phyloP scores from a whole-genome alignment of 2,888 invertebrate species.

The Atethmia centrago region DNA sequence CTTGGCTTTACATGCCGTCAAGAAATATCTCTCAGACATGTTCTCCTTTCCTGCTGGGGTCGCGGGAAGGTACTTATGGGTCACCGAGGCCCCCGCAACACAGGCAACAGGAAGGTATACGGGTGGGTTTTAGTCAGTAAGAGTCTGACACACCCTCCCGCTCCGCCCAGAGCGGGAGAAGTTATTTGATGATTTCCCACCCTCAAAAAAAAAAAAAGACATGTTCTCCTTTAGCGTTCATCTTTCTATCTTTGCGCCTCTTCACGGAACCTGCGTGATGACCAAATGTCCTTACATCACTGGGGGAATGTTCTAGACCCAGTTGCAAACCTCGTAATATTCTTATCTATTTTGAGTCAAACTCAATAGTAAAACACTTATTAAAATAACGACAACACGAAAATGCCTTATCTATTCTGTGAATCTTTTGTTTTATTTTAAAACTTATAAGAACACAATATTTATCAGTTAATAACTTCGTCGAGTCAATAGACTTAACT shows the following conservation, averaged over 20 bases:
- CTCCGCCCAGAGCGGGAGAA: too few relatives aligned
- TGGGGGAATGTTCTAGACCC: not conserved
- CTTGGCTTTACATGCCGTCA: too few relatives aligned
- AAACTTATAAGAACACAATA: conserved; percentile 16
- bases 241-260: not conserved
- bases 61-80: too few relatives aligned
- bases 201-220: too few relatives aligned
- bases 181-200: too few relatives aligned
- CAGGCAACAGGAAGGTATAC: too few relatives aligned
- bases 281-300: not conserved
- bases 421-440: conserved; percentile 20
- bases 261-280: not conserved
- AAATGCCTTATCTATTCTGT: not conserved
- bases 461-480: conserved; percentile 24
- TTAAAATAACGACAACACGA: not conserved
- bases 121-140: too few relatives aligned
- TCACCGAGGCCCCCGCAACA: too few relatives aligned
- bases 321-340: not conserved
- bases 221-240: too few relatives aligned
- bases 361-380: not conserved
- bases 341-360: not conserved
- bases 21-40: too few relatives aligned
- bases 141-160: too few relatives aligned
- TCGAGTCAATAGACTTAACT: not conserved
- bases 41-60: too few relatives aligned